These are phyloP conservation scores for Suricata suricatta DNA, from an alignment of 2,113 vertebrate genomes.

Conservation along the genomic window DNA sequence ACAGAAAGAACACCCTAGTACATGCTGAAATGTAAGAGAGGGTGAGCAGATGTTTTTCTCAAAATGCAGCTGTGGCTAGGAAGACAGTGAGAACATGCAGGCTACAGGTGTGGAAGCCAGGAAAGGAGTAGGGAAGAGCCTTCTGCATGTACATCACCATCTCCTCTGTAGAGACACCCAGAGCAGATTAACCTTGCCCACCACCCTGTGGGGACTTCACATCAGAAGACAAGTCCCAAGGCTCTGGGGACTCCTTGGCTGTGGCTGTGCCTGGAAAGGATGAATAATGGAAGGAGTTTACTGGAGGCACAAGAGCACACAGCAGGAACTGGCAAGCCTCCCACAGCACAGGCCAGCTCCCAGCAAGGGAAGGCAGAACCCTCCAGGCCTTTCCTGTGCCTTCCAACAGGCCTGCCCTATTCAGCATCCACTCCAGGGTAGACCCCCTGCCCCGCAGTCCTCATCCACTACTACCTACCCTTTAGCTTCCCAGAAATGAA, in stretches of 20 bases:
- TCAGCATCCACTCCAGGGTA: fast-evolving
- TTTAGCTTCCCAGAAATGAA: neutral
- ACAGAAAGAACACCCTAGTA: neutral
- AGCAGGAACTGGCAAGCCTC: neutral
- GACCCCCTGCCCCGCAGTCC: fast-evolving
- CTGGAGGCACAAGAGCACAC: neutral
- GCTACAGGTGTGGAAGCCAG: fast-evolving
- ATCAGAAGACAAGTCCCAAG: neutral
- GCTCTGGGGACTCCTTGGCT: neutral
- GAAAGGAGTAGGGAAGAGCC: neutral
- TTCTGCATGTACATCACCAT: fast-evolving
- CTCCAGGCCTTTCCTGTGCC: neutral
- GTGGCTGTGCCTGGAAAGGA: fast-evolving
- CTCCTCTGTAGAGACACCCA: neutral
- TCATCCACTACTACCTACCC: neutral
- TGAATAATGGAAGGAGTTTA: neutral
- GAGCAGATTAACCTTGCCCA: too few relatives aligned
- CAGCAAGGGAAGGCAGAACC: neutral
- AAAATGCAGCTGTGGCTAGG: neutral
- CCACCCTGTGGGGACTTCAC: neutral
- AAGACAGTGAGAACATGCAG: neutral
- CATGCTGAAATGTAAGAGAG: neutral
- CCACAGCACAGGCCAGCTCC: neutral
- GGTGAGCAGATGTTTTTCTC: neutral
- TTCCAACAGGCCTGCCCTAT: neutral